phyloP scores from a whole-genome alignment of 2,113 vertebrate species.

The Propithecus coquereli region DNA sequence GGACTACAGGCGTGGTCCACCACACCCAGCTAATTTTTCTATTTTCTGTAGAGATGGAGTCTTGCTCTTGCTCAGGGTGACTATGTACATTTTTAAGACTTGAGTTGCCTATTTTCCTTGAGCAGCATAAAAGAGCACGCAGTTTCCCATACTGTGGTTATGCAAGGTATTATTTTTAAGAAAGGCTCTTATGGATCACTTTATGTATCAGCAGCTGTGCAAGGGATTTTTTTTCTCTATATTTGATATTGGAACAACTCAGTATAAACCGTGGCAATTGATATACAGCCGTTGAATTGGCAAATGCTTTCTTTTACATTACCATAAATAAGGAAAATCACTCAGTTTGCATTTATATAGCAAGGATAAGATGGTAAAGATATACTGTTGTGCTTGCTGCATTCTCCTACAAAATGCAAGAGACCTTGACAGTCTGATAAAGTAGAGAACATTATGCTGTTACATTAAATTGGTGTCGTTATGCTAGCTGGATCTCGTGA shows the following conservation, averaged over 20 bases:
- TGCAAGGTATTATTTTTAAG: constrained; percentile 35
- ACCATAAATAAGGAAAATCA: not conserved
- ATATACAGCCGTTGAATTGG: not conserved
- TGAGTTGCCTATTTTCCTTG: not conserved
- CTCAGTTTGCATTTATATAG: constrained; percentile 17
- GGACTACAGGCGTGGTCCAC: no score
- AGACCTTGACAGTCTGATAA: not conserved
- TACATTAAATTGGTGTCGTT: not conserved
- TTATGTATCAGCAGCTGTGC: not conserved
- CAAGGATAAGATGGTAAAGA: not conserved
- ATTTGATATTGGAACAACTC: constrained; percentile 5
- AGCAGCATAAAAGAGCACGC: not conserved
- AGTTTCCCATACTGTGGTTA: not conserved
- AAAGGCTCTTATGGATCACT: constrained; percentile 1
- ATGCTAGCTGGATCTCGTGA: not conserved
- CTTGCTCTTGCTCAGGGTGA: not conserved
- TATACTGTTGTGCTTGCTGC: not conserved
- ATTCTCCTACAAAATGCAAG: not conserved
- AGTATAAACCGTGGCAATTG: not conserved
- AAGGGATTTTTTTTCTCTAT: not conserved
- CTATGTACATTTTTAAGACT: constrained; percentile 36
- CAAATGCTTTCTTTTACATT: constrained; percentile 16
- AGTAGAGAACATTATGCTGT: not conserved
- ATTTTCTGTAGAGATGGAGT: no score
- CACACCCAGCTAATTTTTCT: no score